Conservation (phyloP, 1,140 invertebrate species). For the Zaprionus davidi region DNA sequence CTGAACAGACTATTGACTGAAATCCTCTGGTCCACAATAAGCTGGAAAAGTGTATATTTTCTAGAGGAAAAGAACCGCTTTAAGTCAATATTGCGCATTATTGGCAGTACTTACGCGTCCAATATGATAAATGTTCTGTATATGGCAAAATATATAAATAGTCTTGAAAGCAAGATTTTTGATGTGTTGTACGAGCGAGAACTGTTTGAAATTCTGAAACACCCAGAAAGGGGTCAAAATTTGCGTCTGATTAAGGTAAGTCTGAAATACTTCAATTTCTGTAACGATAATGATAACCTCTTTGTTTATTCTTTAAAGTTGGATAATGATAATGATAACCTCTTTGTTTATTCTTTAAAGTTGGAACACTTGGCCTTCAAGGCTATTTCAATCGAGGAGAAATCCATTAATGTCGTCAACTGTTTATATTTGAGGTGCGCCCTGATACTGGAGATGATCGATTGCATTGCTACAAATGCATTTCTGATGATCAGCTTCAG, state of each 20-base stretch:
- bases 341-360: too few relatives aligned
- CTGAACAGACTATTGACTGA: not conserved
- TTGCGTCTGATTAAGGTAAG: not conserved
- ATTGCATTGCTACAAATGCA: too few relatives aligned
- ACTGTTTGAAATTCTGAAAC: not conserved
- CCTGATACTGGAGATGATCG: too few relatives aligned
- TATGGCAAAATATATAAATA: not conserved
- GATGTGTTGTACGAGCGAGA: not conserved
- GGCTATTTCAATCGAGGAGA: too few relatives aligned
- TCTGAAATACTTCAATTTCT: not conserved
- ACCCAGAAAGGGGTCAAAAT: not conserved
- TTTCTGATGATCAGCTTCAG: too few relatives aligned
- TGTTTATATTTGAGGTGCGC: too few relatives aligned
- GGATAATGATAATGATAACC: too few relatives aligned
- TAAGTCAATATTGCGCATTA: not conserved
- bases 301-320: too few relatives aligned
- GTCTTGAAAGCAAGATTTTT: not conserved
- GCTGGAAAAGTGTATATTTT: not conserved
- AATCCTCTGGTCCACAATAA: not conserved
- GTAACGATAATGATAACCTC: not conserved
- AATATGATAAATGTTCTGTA: not conserved
- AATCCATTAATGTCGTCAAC: too few relatives aligned
- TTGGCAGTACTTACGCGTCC: not conserved
- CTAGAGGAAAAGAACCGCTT: not conserved
- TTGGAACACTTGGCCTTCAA: too few relatives aligned